Evolutionary conservation across 2,797 vertebrate genomes (phyloP).

Genomic region (Catamblyrhynchus diadema): DNA sequence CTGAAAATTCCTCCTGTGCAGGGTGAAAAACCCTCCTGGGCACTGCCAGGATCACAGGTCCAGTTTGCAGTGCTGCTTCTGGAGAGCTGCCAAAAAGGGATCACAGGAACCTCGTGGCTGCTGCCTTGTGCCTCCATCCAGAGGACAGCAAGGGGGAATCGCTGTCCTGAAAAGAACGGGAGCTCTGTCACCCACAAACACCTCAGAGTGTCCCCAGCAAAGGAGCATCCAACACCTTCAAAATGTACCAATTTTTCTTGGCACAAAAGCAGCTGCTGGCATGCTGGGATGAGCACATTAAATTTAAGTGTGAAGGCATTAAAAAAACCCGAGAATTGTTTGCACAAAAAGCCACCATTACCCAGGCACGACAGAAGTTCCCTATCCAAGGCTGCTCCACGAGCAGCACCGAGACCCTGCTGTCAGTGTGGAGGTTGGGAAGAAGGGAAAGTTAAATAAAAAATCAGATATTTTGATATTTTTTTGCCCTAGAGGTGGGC

Average conservation of each 20-base stretch:
- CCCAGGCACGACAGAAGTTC: neutral
- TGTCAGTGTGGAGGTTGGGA: fast-evolving
- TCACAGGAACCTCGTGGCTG: fast-evolving
- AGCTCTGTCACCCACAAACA: neutral
- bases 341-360: neutral
- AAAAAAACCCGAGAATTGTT: neutral
- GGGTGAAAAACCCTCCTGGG: neutral
- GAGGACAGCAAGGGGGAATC: neutral
- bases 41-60: neutral
- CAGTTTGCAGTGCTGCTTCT: neutral
- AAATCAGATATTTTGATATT: neutral
- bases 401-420: neutral
- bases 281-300: neutral
- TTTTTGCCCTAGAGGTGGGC: neutral
- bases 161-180: neutral
- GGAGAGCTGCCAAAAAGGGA: neutral
- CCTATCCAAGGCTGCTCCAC: neutral
- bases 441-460: neutral
- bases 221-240: neutral
- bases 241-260: neutral
- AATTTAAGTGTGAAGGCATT: neutral
- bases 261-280: neutral
- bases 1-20: neutral
- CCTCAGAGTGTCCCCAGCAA: neutral
- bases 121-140: neutral